phyloP scores from a whole-genome alignment of 30 jellyfish, hydroid and myxozoan genomes.

The Phacellophora camtschatica region DNA sequence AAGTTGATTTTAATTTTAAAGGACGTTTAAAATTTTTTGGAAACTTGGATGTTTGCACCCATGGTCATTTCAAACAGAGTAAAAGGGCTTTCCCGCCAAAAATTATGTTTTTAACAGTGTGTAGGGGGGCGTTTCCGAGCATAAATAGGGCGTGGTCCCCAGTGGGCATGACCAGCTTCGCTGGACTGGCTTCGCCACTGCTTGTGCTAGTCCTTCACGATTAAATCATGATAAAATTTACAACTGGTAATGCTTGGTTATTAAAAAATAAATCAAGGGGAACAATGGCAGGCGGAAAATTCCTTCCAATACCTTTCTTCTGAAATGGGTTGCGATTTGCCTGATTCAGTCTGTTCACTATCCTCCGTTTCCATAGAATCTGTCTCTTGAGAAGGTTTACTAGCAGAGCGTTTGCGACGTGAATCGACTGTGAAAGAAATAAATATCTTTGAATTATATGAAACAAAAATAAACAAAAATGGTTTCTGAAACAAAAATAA shows the following conservation, averaged over 20 bases:
- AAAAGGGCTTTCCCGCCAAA: too few relatives aligned
- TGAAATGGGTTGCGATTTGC: background rate
- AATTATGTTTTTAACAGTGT: too few relatives aligned
- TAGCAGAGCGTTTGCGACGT: constrained; percentile 42
- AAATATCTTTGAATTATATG: background rate
- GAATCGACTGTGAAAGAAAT: constrained; percentile 9
- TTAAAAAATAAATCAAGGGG: background rate
- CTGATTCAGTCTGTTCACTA: background rate
- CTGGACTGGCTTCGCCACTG: too few relatives aligned
- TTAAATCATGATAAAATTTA: background rate
- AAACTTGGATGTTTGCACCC: too few relatives aligned
- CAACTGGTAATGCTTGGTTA: background rate
- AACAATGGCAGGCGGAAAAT: background rate
- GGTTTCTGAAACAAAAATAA: background rate
- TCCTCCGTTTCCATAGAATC: constrained; percentile 56
- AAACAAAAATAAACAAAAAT: background rate
- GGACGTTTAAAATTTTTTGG: too few relatives aligned
- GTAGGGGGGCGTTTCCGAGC: too few relatives aligned
- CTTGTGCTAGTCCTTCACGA: too few relatives aligned
- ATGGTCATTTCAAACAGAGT: too few relatives aligned
- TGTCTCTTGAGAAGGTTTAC: constrained; percentile 30
- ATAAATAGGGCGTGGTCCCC: too few relatives aligned
- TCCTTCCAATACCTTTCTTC: constrained; percentile 47
- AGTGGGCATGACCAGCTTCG: too few relatives aligned
- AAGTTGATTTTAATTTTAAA: too few relatives aligned